phyloP scores from a whole-genome alignment of 1,140 invertebrate genomes.

The Capitella teleta region DNA sequence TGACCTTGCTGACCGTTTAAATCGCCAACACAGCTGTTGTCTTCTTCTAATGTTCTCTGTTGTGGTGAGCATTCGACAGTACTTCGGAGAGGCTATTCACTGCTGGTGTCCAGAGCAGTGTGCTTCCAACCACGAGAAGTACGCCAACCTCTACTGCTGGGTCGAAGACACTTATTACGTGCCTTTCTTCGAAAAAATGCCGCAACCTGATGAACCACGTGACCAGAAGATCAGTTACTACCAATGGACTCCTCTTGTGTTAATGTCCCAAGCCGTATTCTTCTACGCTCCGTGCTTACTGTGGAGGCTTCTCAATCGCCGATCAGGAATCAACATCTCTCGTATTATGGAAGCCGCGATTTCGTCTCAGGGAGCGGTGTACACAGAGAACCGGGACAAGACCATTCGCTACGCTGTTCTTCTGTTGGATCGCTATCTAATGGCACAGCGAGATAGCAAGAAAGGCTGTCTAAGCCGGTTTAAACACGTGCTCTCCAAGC shows the following conservation, averaged over 20 bases:
- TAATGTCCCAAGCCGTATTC: conserved; percentile 11
- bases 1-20: conserved; percentile 47
- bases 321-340: conserved; percentile 9
- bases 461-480: conserved; percentile 30
- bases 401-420: conserved; percentile 38
- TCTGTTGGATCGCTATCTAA: conserved; percentile 29
- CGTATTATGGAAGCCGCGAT: conserved; percentile 5
- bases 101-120: conserved; percentile 35
- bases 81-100: conserved; percentile 40
- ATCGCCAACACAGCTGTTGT: conserved; percentile 46
- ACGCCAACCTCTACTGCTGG: conserved; percentile 26
- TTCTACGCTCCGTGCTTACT: conserved; percentile 10
- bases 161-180: conserved; percentile 30
- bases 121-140: conserved; percentile 12
- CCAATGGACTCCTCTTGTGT: conserved; percentile 14
- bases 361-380: conserved; percentile 24
- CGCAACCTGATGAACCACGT: conserved; percentile 10
- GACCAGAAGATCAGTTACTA: conserved; percentile 13
- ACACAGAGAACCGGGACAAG: conserved; percentile 30
- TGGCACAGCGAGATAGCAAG: conserved; percentile 33
- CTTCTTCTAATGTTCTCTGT: conserved; percentile 45
- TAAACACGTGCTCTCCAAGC: conserved; percentile 31
- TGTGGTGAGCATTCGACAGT: conserved; percentile 38
- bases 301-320: conserved; percentile 10
- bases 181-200: conserved; percentile 21